Conservation (phyloP, 2,797 vertebrate species). For the Antennarius maculatus region DNA sequence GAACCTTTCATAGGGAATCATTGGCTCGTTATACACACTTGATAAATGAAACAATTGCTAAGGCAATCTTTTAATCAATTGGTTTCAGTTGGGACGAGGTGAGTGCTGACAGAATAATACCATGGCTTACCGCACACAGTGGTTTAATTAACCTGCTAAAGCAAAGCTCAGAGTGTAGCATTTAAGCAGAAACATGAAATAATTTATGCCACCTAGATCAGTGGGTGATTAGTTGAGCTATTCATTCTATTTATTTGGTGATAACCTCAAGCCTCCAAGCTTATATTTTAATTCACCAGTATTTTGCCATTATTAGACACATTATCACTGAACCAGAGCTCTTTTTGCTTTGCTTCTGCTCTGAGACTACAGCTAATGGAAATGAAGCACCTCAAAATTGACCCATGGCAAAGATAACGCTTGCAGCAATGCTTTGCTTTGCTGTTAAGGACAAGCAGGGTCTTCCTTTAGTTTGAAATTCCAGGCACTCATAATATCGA, state of each 20-base stretch:
- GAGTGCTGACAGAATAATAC: conserved; percentile 17
- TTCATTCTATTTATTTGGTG: background rate
- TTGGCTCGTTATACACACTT: background rate
- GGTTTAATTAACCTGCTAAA: conserved; percentile 52
- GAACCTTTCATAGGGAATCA: background rate
- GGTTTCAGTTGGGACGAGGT: conserved; percentile 19
- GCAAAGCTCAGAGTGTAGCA: conserved; percentile 1
- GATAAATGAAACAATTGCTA: conserved; percentile 1
- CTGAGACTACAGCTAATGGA: background rate
- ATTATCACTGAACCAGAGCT: background rate
- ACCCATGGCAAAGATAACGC: background rate
- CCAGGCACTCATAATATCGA: conserved; percentile 11
- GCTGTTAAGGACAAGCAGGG: background rate
- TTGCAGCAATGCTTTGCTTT: background rate
- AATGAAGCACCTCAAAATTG: background rate
- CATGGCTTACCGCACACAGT: conserved; percentile 16
- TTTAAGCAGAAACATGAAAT: conserved; percentile 15
- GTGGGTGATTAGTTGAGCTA: conserved; percentile 45
- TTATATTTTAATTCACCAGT: background rate
- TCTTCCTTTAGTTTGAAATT: conserved; percentile 20
- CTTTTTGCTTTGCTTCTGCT: background rate
- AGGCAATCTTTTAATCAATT: conserved; percentile 9
- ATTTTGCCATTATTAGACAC: background rate
- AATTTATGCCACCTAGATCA: conserved; percentile 50
- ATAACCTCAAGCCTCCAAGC: background rate